phyloP scores from a whole-genome alignment of 2,113 vertebrate genomes.

The Cephalopholis sonnerati region DNA sequence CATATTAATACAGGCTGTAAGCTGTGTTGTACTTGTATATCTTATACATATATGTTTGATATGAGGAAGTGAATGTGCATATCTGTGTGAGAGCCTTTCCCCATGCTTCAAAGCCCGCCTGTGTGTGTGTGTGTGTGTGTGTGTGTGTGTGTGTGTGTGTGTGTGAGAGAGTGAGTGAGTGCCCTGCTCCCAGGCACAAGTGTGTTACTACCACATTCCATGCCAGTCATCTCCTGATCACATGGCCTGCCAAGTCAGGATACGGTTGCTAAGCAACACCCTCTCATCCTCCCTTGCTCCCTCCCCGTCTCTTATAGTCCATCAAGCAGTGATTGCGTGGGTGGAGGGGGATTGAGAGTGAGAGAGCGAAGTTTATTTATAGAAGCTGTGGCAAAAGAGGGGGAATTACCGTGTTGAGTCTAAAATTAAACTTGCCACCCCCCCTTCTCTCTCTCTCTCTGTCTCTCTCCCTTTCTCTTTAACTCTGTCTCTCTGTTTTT shows the following conservation, averaged over 20 bases:
- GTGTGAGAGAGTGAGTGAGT: background rate
- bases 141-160: background rate
- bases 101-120: background rate
- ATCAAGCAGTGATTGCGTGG: slow-evolving; percentile 47
- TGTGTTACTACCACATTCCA: slow-evolving; percentile 52
- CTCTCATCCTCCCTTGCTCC: slow-evolving; percentile 15
- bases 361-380: slow-evolving; percentile 66
- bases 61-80: background rate
- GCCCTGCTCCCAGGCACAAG: slow-evolving; percentile 20
- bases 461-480: slow-evolving; percentile 9
- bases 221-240: slow-evolving; percentile 54
- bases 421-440: slow-evolving; percentile 71
- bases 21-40: background rate
- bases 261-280: slow-evolving; percentile 72
- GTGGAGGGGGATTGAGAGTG: background rate
- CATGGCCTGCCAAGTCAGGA: slow-evolving; percentile 61
- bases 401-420: slow-evolving; percentile 65
- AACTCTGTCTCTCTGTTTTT: background rate
- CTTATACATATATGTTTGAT: too few species aligned
- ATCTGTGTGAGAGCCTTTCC: background rate
- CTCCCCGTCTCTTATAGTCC: slow-evolving; percentile 20
- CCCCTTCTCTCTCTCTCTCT: slow-evolving; percentile 24
- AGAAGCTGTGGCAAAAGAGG: slow-evolving; percentile 53
- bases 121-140: background rate
- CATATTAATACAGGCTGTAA: background rate